Evolutionary conservation across 2,113 vertebrate species (phyloP).

Genomic region (Gobio gobio): DNA sequence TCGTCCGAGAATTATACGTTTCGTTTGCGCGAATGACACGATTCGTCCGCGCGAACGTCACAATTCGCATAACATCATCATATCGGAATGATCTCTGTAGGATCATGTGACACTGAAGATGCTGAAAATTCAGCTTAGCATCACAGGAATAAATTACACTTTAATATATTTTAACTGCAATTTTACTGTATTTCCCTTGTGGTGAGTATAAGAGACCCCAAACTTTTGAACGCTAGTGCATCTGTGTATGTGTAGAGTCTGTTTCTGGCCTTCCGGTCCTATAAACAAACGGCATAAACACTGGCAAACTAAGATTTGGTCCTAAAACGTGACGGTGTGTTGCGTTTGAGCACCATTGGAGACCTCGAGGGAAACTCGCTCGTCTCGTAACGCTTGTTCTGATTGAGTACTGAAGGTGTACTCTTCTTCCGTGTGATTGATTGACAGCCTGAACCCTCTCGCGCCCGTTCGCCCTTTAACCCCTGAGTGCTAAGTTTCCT

Average conservation of each 20-base stretch:
- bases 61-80: too few relatives aligned
- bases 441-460: not conserved
- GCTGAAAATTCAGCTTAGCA: not conserved
- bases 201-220: not conserved
- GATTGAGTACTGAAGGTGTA: not conserved
- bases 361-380: not conserved
- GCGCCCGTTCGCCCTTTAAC: conserved; percentile 7
- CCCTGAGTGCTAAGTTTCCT: conserved; percentile 50
- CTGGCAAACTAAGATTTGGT: conserved; percentile 50
- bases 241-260: not conserved
- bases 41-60: too few relatives aligned
- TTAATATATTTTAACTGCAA: not conserved
- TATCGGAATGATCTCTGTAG: not conserved
- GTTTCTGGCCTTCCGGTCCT: conserved; percentile 21
- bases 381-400: not conserved
- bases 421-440: not conserved
- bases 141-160: not conserved
- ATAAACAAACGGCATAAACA: not conserved
- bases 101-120: not conserved
- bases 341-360: conserved; percentile 50
- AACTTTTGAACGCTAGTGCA: not conserved
- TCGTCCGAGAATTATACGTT: too few relatives aligned
- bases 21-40: too few relatives aligned
- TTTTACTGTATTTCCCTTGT: not conserved
- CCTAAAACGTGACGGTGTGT: conserved; percentile 35